Percentiles rank a stretch among this genome's conserved stretches.
phyloP scores from a whole-genome alignment of 2,888 invertebrate species.

The Cheilosia grossa region DNA sequence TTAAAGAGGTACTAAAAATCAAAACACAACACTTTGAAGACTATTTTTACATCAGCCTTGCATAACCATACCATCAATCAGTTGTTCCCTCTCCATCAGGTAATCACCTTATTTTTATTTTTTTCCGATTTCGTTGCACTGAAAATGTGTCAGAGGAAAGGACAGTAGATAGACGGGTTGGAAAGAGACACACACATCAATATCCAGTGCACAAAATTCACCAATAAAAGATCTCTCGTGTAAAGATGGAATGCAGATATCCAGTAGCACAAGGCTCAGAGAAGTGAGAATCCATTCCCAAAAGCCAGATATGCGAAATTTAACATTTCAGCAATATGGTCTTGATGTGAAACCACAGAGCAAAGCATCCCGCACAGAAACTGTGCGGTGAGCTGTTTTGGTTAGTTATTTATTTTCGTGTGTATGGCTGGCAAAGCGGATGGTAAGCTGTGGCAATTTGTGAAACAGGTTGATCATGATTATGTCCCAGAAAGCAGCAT shows the following conservation, averaged over 20 bases:
- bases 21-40: constrained; percentile 11
- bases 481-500: constrained; percentile 65
- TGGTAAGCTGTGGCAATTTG: constrained; percentile 58
- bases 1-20: no score
- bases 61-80: constrained; percentile 30
- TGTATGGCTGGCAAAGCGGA: constrained; percentile 35
- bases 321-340: constrained; percentile 44
- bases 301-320: constrained; percentile 41
- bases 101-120: constrained; percentile 35
- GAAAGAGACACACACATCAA: constrained; percentile 30
- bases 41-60: constrained; percentile 25
- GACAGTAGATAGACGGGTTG: constrained; percentile 31
- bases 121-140: constrained; percentile 40
- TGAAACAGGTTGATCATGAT: constrained; percentile 74
- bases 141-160: constrained; percentile 13
- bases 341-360: constrained; percentile 43
- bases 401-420: constrained; percentile 17
- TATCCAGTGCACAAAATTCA: constrained; percentile 19
- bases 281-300: constrained; percentile 45
- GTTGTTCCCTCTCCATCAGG: constrained; percentile 25
- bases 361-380: constrained; percentile 50
- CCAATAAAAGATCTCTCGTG: constrained; percentile 29
- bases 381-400: constrained; percentile 19
- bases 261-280: constrained; percentile 56
- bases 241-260: constrained; percentile 47